Percentiles rank a stretch among this genome's conserved stretches.
Conservation (phyloP, 1,140 invertebrate genomes). For the Calycopis cecrops region DNA sequence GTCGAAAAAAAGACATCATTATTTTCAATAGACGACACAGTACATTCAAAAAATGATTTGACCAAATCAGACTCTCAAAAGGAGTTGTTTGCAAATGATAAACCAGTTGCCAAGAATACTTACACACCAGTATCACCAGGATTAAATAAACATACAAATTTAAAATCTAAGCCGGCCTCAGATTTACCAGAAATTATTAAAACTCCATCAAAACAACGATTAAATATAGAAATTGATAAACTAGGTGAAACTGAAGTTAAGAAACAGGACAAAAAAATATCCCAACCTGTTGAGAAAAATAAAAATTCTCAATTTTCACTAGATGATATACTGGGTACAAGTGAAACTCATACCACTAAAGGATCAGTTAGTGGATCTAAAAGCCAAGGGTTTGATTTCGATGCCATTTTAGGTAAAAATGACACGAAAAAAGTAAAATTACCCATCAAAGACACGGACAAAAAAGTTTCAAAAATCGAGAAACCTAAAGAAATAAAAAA, state of each 20-base stretch:
- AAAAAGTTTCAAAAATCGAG: constrained; percentile 23
- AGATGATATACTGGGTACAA: constrained; percentile 57
- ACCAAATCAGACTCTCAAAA: background rate
- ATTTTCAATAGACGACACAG: constrained; percentile 1
- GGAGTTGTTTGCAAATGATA: background rate
- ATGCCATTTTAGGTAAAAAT: constrained; percentile 47
- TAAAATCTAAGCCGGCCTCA: constrained; percentile 21
- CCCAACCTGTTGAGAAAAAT: constrained; percentile 46
- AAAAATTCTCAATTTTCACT: constrained; percentile 59
- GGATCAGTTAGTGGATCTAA: constrained; percentile 33
- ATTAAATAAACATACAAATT: constrained; percentile 31
- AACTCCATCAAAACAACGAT: constrained; percentile 50
- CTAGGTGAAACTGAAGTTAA: constrained; percentile 35
- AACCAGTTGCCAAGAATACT: constrained; percentile 20
- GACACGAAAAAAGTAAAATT: constrained; percentile 36
- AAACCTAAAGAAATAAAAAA: constrained; percentile 33
- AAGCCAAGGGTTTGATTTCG: constrained; percentile 54
- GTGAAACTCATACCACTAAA: constrained; percentile 31
- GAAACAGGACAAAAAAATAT: constrained; percentile 41
- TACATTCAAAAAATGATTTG: constrained; percentile 16
- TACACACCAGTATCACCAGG: constrained; percentile 31
- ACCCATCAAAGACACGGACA: constrained; percentile 34
- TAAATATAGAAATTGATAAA: constrained; percentile 37
- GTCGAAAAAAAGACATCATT: constrained; percentile 38
- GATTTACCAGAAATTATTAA: constrained; percentile 33